These are phyloP conservation scores for Lottia gigantea DNA, from an alignment of 2,888 invertebrate genomes.

Conservation along the genomic window DNA sequence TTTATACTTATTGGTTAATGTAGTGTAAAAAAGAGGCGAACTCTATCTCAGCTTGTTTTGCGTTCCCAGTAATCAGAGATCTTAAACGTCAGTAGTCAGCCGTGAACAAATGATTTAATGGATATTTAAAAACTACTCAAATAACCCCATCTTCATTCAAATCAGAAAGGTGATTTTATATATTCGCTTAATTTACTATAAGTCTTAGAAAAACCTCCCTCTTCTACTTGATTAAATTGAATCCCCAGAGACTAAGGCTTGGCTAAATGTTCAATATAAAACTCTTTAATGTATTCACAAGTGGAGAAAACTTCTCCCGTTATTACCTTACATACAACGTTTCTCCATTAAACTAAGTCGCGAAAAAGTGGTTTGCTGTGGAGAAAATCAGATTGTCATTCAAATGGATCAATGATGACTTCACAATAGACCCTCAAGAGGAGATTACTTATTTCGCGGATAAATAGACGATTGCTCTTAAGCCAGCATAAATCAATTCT, in stretches of 20 bases:
- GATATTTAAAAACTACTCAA: not conserved
- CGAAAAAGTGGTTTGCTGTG: not conserved
- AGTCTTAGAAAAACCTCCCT: not conserved
- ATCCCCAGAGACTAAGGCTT: not conserved
- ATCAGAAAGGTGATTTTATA: slow-evolving; percentile 1
- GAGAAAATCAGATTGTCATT: slow-evolving; percentile 10
- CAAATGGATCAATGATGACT: slow-evolving; percentile 9
- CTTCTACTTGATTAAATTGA: not conserved
- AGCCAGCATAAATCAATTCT: slow-evolving; percentile 22
- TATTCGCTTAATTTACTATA: not conserved
- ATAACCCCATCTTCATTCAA: slow-evolving; percentile 4
- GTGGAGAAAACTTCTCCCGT: not conserved
- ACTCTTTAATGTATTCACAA: not conserved
- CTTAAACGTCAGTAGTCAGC: not conserved
- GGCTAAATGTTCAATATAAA: not conserved
- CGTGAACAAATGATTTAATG: not conserved
- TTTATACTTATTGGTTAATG: not conserved
- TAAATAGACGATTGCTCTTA: slow-evolving; percentile 25
- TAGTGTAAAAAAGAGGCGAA: not conserved
- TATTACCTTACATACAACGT: not conserved
- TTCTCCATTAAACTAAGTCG: not conserved
- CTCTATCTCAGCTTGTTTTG: not conserved
- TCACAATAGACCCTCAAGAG: slow-evolving; percentile 3
- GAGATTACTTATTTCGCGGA: slow-evolving; percentile 22
- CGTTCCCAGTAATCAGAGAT: not conserved